Percentiles rank a stretch among this genome's conserved stretches.
phyloP scores from a whole-genome alignment of 2,797 vertebrate genomes.

The Bryconaethiops microstoma region DNA sequence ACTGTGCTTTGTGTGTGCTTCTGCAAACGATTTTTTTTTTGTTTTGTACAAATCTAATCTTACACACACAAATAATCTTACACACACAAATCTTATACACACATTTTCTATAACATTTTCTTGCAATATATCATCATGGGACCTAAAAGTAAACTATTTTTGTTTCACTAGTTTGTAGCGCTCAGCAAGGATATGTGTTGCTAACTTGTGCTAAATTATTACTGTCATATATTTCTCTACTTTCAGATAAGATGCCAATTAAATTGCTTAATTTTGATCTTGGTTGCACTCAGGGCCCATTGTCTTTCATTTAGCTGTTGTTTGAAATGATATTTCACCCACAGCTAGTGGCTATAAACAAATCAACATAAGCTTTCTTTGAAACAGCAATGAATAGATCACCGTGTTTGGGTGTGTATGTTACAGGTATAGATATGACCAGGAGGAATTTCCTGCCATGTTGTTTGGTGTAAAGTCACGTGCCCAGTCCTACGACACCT shows the following conservation, averaged over 20 bases:
- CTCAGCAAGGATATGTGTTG: not conserved
- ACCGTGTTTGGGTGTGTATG: not conserved
- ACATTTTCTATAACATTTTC: too few relatives aligned
- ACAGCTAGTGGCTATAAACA: not conserved
- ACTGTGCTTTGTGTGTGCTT: too few relatives aligned
- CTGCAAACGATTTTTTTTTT: too few relatives aligned
- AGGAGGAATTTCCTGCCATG: constrained; percentile 94
- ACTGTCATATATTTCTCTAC: not conserved
- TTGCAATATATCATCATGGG: too few relatives aligned
- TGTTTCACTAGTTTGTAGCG: not conserved
- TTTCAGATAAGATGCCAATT: not conserved
- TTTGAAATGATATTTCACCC: not conserved
- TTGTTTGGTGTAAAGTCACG: constrained; percentile 93
- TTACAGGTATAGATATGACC: constrained; percentile 90
- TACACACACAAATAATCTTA: too few relatives aligned
- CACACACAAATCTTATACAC: too few relatives aligned
- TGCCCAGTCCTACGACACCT: constrained; percentile 96
- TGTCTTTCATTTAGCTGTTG: not conserved
- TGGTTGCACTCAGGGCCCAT: not conserved
- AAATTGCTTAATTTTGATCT: not conserved
- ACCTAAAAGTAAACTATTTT: not conserved
- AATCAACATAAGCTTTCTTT: too few relatives aligned
- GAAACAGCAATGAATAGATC: too few relatives aligned
- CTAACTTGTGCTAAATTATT: not conserved
- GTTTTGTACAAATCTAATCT: too few relatives aligned